Percentiles rank a stretch among this genome's conserved stretches.
phyloP scores from a whole-genome alignment of 2,888 invertebrate genomes.

The Ypsolopha sequella region DNA sequence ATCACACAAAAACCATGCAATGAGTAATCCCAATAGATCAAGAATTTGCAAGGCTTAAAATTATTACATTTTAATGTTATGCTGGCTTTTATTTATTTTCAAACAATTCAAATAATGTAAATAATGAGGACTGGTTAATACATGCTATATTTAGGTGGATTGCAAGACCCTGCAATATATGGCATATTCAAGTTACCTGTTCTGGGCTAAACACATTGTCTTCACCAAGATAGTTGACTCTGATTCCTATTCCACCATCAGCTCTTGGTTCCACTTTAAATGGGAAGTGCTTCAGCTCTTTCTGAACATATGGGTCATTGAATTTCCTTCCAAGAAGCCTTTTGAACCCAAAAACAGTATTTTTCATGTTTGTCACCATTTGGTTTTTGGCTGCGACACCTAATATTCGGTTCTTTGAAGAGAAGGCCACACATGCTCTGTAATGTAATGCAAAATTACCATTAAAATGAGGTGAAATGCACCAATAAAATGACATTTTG shows the following conservation, averaged over 20 bases:
- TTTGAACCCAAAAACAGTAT: conserved; percentile 95
- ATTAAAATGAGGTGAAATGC: too few species aligned
- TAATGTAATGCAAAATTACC: conserved; percentile 14
- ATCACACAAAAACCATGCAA: too few species aligned
- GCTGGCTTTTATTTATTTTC: too few species aligned
- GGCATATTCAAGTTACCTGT: conserved; percentile 65
- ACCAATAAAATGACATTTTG: too few species aligned
- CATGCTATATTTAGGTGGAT: too few species aligned
- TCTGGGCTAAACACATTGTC: conserved; percentile 89
- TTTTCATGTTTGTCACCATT: conserved; percentile 96
- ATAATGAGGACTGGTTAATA: too few species aligned
- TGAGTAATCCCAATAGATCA: too few species aligned
- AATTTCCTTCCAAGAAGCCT: conserved; percentile 91
- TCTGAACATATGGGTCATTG: conserved; percentile 89
- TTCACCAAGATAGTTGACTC: conserved; percentile 90
- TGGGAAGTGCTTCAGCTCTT: conserved; percentile 84
- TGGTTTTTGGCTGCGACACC: conserved; percentile 98
- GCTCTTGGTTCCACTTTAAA: conserved; percentile 81
- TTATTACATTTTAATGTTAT: too few species aligned
- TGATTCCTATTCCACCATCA: conserved; percentile 88
- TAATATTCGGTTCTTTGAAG: conserved; percentile 90
- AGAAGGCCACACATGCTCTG: conserved; percentile 97
- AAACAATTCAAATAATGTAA: too few species aligned
- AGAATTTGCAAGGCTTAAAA: too few species aligned
- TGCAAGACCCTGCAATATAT: too few species aligned